Conservation (phyloP, 2,113 vertebrate genomes). For the Pristiophorus japonicus region DNA sequence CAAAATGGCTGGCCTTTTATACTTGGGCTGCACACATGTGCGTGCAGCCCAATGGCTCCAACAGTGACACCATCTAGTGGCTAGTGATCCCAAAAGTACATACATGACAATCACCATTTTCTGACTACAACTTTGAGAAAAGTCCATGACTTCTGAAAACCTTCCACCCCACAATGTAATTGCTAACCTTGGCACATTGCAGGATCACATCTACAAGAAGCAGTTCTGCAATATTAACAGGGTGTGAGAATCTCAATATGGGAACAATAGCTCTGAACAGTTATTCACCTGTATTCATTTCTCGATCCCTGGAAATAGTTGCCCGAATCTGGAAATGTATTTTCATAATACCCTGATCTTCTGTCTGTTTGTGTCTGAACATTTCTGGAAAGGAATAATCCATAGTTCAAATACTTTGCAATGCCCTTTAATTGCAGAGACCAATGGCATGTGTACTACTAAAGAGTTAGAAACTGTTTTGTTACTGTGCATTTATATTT, state of each 20-base stretch:
- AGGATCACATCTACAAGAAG: not conserved
- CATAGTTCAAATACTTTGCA: slow-evolving; percentile 4
- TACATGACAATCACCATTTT: too few species aligned
- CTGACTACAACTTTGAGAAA: not conserved
- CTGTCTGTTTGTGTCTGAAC: slow-evolving; percentile 36
- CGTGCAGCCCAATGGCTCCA: too few species aligned
- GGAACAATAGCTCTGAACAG: not conserved
- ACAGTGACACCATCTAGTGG: too few species aligned
- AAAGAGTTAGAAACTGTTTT: not conserved
- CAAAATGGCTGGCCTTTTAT: too few species aligned
- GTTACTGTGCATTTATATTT: not conserved
- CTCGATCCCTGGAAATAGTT: slow-evolving; percentile 35
- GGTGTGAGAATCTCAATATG: not conserved
- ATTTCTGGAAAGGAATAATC: slow-evolving; percentile 39
- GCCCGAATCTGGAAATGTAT: slow-evolving; percentile 37
- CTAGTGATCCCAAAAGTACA: too few species aligned
- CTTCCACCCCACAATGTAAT: not conserved
- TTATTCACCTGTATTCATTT: slow-evolving; percentile 41
- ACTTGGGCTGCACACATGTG: too few species aligned
- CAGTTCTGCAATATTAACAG: not conserved
- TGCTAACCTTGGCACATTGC: not conserved
- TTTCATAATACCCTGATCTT: slow-evolving; percentile 37
- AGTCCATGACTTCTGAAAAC: not conserved
- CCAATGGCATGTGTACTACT: not conserved
- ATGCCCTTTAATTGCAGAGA: not conserved